A percentile compares a stretch with the other conserved stretches of the same genome.
These are phyloP conservation scores for Sardinella longiceps DNA, from an alignment of 2,797 vertebrate genomes.

Conservation along the genomic window DNA sequence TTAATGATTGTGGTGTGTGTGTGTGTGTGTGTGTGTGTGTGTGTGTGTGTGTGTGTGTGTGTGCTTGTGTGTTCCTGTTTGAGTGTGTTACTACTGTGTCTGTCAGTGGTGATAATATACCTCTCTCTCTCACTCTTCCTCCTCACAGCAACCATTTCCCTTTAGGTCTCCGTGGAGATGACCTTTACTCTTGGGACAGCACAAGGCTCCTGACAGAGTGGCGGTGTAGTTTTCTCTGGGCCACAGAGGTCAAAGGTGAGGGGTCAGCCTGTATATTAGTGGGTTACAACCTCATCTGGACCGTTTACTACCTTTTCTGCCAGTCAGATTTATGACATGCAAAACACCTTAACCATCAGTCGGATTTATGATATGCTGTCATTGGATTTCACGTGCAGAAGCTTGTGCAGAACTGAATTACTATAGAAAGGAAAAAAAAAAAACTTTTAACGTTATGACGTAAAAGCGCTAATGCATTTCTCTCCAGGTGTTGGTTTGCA, in stretches of 20 bases:
- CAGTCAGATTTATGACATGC: not conserved
- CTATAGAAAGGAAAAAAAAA: too few relatives aligned
- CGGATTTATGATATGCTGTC: not conserved
- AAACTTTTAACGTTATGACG: too few relatives aligned
- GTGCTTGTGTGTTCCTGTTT: not conserved
- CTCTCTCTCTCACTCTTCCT: not conserved
- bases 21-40: not conserved
- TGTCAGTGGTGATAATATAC: not conserved
- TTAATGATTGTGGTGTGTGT: not conserved
- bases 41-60: not conserved
- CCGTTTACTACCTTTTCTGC: not conserved
- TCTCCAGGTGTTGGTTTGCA: too few relatives aligned
- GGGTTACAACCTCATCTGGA: slow-evolving; percentile 13
- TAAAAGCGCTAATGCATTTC: too few relatives aligned
- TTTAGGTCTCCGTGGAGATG: not conserved
- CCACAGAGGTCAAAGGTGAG: not conserved
- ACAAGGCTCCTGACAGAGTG: not conserved
- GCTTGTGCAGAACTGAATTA: not conserved
- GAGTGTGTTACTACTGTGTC: not conserved
- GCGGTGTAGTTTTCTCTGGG: not conserved
- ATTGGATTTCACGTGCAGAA: not conserved
- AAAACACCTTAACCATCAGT: not conserved
- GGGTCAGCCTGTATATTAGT: not conserved
- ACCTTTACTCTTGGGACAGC: not conserved
- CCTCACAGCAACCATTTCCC: not conserved